Evolutionary conservation across 1,140 invertebrate species (phyloP).

Genomic region (Alviniconcha marisindica): DNA sequence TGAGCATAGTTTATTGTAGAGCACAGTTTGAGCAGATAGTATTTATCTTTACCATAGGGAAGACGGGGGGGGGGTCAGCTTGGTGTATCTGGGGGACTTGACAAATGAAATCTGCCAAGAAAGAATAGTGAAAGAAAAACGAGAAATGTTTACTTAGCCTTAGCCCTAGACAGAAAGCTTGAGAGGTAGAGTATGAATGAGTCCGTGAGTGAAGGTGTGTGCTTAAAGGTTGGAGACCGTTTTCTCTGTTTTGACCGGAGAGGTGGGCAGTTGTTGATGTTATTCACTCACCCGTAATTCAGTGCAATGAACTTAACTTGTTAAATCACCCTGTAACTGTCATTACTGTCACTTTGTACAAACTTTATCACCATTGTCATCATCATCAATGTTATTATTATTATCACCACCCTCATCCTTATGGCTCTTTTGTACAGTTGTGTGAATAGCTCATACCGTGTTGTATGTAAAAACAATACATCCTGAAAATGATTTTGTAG

Average conservation of each 20-base stretch:
- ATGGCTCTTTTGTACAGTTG: background rate
- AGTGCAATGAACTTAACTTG: background rate
- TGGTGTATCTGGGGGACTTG: no score
- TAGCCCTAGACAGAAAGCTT: no score
- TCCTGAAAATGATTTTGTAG: background rate
- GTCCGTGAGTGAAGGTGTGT: background rate
- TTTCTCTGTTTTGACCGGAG: background rate
- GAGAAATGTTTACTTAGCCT: no score
- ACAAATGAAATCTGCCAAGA: no score
- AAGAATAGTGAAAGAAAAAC: no score
- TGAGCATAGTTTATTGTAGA: no score
- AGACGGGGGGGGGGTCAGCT: no score
- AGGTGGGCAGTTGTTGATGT: background rate
- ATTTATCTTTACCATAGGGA: no score
- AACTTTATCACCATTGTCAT: background rate
- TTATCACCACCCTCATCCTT: no score
- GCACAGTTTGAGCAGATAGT: no score
- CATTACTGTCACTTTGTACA: background rate
- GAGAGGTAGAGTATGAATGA: background rate
- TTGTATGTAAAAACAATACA: background rate
- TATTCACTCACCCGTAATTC: slow-evolving; percentile 16
- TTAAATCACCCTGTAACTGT: background rate
- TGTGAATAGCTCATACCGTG: background rate
- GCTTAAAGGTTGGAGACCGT: background rate
- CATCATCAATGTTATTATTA: no score